Base-by-base conservation (phyloP, 2,888 invertebrate genomes). In the Ferrisia virgata region DNA sequence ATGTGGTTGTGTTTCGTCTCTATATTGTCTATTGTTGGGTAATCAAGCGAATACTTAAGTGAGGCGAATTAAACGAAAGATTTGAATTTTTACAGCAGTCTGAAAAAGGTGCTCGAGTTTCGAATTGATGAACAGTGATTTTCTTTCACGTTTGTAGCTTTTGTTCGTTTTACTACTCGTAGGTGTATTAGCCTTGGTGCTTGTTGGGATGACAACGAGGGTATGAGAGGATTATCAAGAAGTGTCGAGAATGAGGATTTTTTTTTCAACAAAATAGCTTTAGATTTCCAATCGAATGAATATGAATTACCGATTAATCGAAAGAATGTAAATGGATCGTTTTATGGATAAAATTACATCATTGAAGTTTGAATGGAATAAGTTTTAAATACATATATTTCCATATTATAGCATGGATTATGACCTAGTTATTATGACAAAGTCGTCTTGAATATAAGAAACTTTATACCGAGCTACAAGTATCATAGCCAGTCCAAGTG, bases 11-110 rank as follows among this genome's bases (percentile, higher is more conserved):
- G 13, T 18, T 15, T 43, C 36, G 13, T 43, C 11, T 13, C 13
- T 13, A 15, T 9, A n/a, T n/a, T n/a, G n/a, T 53, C 69, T 76
- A 76, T 76, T 76, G 72, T 36, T 33, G 72, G 25, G 36, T 76
- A 76, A 76, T 76, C 72, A 36, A 76, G 72, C 72, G 72, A 11
- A 64, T 64, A 76, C 33, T 76, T 76, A 76, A 36, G 72, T 64
- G 36, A 36, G 72, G 72, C 72, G 36, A 76, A 76, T 76, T 76
- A 76, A 76, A 64, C 64, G 9, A 15, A 64, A 64, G 64, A 64
- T 64, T 64, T 64, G 64, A 28, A 64, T 64, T 64, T 64, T 64
- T 28, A n/a, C 64, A 6, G 13, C 64, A 15, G 64, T 28, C 28
- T 64, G n/a, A 15, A 64, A 64, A 22, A 53, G 22, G 64, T 64